phyloP scores from a whole-genome alignment of 1,140 invertebrate genomes.

The Neodiprion lecontei region DNA sequence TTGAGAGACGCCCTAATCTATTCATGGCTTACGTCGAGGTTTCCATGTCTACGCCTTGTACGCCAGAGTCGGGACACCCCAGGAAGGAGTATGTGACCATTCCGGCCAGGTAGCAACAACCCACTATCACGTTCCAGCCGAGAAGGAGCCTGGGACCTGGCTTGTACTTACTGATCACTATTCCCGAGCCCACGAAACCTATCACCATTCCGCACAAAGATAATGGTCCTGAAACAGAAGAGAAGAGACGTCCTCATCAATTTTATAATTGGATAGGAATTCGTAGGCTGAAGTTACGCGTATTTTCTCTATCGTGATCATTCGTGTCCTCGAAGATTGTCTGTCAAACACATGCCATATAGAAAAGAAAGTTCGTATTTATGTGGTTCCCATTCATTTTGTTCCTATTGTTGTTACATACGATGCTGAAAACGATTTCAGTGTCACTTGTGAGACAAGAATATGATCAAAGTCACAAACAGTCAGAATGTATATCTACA shows the following conservation, averaged over 20 bases:
- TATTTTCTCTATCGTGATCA: background rate
- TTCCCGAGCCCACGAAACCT: conserved; percentile 70
- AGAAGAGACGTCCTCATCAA: background rate
- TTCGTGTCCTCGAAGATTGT: too few relatives aligned
- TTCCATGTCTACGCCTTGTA: conserved; percentile 51
- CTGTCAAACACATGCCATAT: too few relatives aligned
- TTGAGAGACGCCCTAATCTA: conserved; percentile 15
- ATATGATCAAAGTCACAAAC: too few relatives aligned
- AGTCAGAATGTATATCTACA: too few relatives aligned
- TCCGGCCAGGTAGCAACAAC: conserved; percentile 61
- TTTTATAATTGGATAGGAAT: background rate
- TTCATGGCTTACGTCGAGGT: conserved; percentile 52
- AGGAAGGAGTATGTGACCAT: conserved; percentile 65
- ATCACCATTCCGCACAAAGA: conserved; percentile 66
- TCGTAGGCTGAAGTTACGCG: background rate
- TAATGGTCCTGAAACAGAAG: conserved; percentile 55
- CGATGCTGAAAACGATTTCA: too few relatives aligned
- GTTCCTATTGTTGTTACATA: too few relatives aligned
- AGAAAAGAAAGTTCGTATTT: too few relatives aligned
- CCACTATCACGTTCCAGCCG: conserved; percentile 71
- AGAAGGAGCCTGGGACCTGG: conserved; percentile 67
- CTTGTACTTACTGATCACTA: conserved; percentile 68
- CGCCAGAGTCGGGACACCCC: conserved; percentile 60
- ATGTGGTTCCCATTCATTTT: too few relatives aligned
- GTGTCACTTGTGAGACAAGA: too few relatives aligned